These are phyloP conservation scores for Leucophenga varia DNA, from an alignment of 1,140 invertebrate genomes.

Conservation along the genomic window DNA sequence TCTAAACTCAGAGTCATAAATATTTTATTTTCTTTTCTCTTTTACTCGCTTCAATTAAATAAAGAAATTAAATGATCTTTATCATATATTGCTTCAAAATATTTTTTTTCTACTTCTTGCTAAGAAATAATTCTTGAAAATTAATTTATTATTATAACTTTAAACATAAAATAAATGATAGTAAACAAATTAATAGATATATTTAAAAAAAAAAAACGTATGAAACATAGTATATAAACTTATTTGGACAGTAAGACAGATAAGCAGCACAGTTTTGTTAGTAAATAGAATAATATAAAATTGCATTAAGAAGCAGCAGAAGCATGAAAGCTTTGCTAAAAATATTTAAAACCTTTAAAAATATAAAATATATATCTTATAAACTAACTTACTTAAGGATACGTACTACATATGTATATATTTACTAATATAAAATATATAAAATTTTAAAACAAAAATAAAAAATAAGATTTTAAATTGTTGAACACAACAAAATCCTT, in stretches of 20 bases:
- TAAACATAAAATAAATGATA: conserved; percentile 13
- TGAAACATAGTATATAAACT: no score
- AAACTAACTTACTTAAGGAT: conserved; percentile 13
- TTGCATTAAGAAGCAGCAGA: conserved; percentile 12
- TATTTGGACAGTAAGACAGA: no score
- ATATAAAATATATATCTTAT: conserved; percentile 3
- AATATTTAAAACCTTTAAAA: conserved; percentile 4
- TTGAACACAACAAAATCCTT: conserved; percentile 19
- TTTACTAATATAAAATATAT: neutral
- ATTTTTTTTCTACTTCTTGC: conserved; percentile 11
- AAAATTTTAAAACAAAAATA: neutral
- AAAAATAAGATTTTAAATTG: neutral
- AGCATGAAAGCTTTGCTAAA: conserved; percentile 2
- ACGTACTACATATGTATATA: neutral
- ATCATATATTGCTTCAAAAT: conserved; percentile 20
- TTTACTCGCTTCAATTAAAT: no score
- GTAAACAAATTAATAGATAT: conserved; percentile 15
- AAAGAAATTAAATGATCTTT: neutral
- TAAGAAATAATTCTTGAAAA: conserved; percentile 11
- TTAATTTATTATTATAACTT: neutral
- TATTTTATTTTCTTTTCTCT: no score
- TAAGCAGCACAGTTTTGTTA: no score
- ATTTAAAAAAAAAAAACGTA: conserved; percentile 8
- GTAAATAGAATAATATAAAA: no score
- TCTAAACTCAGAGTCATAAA: no score